Base-by-base conservation (phyloP, 2,797 vertebrate genomes). In the Channa striata region DNA sequence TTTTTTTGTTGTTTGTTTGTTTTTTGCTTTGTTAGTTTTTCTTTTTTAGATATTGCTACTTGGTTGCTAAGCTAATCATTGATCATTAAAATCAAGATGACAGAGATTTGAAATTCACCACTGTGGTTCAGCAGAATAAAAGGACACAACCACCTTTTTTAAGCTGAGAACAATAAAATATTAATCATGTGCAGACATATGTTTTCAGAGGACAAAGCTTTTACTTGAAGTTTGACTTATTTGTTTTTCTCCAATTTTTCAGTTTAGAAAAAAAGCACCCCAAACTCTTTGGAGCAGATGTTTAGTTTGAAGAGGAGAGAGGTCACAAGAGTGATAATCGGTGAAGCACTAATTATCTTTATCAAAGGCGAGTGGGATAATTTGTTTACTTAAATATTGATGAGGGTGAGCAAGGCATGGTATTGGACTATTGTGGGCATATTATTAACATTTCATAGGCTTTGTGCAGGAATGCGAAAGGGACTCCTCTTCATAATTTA, bases 381-480 rank as follows among this genome's bases (percentile, higher is more conserved):
- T 99, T 97, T 99, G 97, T 99, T 99, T 97, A 98, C 96, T 99
- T 97, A 97, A 98, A 98, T 98, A 99, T 99, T 99, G 96, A 99
- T 98, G 96, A 98, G 96, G 94, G 90, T 89, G 94, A 96, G 95
- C 92, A 92, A 95, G 94, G 95, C 95, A 94, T 93, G 94, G 94
- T 95, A 96, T 97, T 96, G 96, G 96, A 93, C 96, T 95, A 96
- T 97, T 96, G 96, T 97, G 96, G 95, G 96, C 95, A 97, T 96
- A 97, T 96, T 97, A 99, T 99, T 98, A 99, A 96, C 97, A 98
- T 99, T 99, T 99, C 96, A 98, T 97, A 96, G 96, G 95, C 96
- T 98, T 97, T 98, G 96, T 98, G 95, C 94, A 95, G 97, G 96
- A 98, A 98, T 98, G 96, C 95, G 94, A 96, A 95, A 96, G 94